Percentiles rank a stretch among this genome's conserved stretches.
Evolutionary conservation across 2,797 vertebrate genomes (phyloP).

Genomic region (Mionectes olivaceus): DNA sequence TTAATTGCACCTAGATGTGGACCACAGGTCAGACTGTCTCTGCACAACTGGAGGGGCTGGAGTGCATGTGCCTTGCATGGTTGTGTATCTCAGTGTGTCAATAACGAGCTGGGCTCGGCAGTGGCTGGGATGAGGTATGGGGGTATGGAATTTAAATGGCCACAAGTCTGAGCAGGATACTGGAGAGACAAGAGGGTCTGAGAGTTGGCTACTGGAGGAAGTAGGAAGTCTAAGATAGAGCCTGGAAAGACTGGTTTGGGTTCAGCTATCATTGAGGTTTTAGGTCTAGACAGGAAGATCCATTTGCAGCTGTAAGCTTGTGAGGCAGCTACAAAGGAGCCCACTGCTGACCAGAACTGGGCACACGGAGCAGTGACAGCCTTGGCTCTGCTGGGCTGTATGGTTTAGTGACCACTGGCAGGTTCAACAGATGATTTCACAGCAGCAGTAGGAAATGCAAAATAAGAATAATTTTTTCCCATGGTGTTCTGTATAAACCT

Average conservation of each 20-base stretch:
- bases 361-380: accelerated
- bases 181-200: neutral
- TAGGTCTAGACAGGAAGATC: neutral
- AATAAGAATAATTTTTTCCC: neutral
- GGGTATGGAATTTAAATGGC: neutral
- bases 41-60: neutral
- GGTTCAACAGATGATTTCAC: neutral
- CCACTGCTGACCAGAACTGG: neutral
- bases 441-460: neutral
- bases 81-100: neutral
- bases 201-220: neutral
- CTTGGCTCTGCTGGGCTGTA: neutral
- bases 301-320: neutral
- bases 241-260: neutral
- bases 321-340: neutral
- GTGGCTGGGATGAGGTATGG: neutral
- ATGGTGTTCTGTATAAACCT: neutral
- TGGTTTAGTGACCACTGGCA: neutral
- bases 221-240: neutral
- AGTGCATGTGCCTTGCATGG: neutral
- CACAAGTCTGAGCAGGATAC: neutral
- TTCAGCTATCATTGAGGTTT: neutral
- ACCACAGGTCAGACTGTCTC: neutral
- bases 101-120: neutral
- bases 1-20: neutral